These are phyloP conservation scores for Anneissia japonica DNA, from an alignment of 35 echinoderm and acorn worm genomes.

Conservation along the genomic window DNA sequence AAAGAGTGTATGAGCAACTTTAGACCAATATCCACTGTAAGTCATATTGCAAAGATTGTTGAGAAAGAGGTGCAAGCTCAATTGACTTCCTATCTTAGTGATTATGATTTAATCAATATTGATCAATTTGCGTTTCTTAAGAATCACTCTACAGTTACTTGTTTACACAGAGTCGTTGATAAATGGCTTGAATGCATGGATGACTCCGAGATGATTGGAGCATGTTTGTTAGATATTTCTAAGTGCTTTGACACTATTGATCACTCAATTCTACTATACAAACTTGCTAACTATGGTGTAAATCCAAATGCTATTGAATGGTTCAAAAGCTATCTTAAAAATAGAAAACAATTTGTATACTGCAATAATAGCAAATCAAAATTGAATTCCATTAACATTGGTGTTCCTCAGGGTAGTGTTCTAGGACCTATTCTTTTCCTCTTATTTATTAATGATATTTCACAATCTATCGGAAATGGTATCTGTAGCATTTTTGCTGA, in stretches of 20 bases:
- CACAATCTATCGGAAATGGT: neutral
- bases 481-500: constrained; percentile 16
- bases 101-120: constrained; percentile 21
- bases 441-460: constrained; percentile 20
- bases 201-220: neutral
- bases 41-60: constrained; percentile 19
- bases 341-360: neutral
- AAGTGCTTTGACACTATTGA: constrained; percentile 33
- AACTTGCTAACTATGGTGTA: neutral
- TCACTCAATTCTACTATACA: neutral
- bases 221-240: constrained; percentile 22
- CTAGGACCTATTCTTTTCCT: constrained; percentile 8
- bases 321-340: neutral
- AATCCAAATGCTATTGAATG: too few relatives aligned
- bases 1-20: constrained; percentile 5
- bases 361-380: constrained; percentile 4
- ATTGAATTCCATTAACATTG: neutral
- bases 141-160: constrained; percentile 9
- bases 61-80: constrained; percentile 10
- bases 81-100: neutral
- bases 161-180: constrained; percentile 6
- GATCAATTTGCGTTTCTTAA: constrained; percentile 21
- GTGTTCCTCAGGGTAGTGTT: constrained; percentile 3
- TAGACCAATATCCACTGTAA: constrained; percentile 30
- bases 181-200: constrained; percentile 5